Conservation (phyloP, 2,113 vertebrate species). For the Indri indri region DNA sequence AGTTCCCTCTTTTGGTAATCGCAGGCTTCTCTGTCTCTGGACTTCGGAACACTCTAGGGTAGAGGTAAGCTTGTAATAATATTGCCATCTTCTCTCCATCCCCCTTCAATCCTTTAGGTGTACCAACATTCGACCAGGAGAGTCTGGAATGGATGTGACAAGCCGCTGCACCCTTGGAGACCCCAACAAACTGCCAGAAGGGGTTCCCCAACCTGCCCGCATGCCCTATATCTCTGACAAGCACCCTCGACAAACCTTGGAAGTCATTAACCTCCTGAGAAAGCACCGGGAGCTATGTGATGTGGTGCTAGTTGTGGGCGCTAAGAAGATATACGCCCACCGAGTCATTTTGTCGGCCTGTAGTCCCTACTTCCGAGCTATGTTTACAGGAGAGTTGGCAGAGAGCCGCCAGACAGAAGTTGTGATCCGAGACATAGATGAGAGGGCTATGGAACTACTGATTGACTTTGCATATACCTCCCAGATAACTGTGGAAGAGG, state of each 20-base stretch:
- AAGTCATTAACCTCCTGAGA: conserved; percentile 97
- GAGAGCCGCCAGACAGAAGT: conserved; percentile 98
- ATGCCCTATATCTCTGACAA: conserved; percentile 99
- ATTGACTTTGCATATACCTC: conserved; percentile 99
- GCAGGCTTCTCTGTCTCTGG: background rate
- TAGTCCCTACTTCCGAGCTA: conserved; percentile 98
- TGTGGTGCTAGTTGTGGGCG: conserved; percentile 96
- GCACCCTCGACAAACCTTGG: conserved; percentile 97
- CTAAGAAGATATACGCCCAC: conserved; percentile 98
- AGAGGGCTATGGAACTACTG: conserved; percentile 98
- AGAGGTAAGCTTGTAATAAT: background rate
- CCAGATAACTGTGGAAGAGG: conserved; percentile 98
- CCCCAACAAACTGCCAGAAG: conserved; percentile 98
- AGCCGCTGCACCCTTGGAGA: conserved; percentile 99
- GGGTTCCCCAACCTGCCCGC: conserved; percentile 97
- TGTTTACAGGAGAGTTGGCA: conserved; percentile 98
- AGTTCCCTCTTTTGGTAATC: background rate
- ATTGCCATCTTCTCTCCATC: conserved; percentile 9
- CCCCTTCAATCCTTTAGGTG: conserved; percentile 85
- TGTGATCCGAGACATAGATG: conserved; percentile 98
- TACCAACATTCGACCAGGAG: conserved; percentile 94
- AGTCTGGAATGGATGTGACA: conserved; percentile 99
- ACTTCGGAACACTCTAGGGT: background rate
- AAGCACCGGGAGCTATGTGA: conserved; percentile 98
- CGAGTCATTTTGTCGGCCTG: conserved; percentile 97